Percentiles rank a stretch among this genome's conserved stretches.
Conservation (phyloP, 1,140 invertebrate species). For the Eupeodes corollae region DNA sequence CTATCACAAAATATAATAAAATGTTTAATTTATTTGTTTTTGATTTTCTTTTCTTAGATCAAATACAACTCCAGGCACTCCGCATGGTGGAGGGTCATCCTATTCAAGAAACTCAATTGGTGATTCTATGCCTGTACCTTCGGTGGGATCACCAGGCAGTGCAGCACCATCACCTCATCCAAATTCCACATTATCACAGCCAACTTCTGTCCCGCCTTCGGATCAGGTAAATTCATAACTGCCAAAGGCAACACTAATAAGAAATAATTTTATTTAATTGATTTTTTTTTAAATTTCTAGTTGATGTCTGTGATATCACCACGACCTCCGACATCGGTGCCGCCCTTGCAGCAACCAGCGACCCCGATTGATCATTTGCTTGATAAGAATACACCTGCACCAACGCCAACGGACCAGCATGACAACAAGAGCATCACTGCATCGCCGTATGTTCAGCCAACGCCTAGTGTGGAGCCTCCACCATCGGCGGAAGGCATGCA, state of each 20-base stretch:
- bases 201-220: constrained; percentile 56
- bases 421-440: constrained; percentile 35
- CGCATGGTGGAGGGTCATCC: constrained; percentile 44
- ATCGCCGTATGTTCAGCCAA: constrained; percentile 33
- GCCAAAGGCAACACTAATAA: not conserved
- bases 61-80: constrained; percentile 17
- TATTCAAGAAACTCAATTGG: constrained; percentile 50
- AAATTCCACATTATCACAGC: constrained; percentile 58
- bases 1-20: too few species aligned
- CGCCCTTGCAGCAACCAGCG: constrained; percentile 34
- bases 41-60: not conserved
- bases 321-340: constrained; percentile 30
- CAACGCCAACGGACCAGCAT: constrained; percentile 35
- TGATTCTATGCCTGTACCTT: constrained; percentile 45
- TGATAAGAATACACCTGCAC: constrained; percentile 35
- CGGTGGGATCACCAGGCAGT: constrained; percentile 57
- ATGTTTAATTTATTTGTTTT: too few species aligned
- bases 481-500: constrained; percentile 19
- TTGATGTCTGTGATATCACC: constrained; percentile 12
- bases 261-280: not conserved
- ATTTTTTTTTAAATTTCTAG: not conserved
- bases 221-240: constrained; percentile 41
- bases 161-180: constrained; percentile 66
- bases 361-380: constrained; percentile 35
- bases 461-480: constrained; percentile 32